Conservation (phyloP, 2,113 vertebrate species). For the Xerus inauris region DNA sequence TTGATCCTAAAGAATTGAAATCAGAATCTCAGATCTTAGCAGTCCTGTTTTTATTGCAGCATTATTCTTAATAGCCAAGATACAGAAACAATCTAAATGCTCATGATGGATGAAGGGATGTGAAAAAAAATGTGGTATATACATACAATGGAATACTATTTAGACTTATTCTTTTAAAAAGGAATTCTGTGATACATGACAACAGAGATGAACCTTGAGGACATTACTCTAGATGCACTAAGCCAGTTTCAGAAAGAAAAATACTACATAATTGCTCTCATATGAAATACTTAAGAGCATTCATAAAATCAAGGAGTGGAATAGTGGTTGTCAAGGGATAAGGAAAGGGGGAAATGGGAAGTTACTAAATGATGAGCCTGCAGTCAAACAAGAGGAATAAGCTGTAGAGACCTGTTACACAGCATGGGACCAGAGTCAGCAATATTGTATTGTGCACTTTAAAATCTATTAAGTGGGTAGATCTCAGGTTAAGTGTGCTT, state of each 20-base stretch:
- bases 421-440: too few relatives aligned
- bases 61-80: neutral
- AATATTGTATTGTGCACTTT: neutral
- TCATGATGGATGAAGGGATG: neutral
- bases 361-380: neutral
- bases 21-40: neutral
- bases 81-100: neutral
- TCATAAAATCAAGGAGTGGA: neutral
- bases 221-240: neutral
- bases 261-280: neutral
- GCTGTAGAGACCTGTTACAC: neutral
- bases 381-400: neutral
- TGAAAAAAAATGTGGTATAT: too few relatives aligned
- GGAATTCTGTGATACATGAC: neutral
- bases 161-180: neutral
- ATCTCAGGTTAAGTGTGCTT: neutral
- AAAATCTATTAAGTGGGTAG: neutral
- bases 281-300: neutral
- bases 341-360: neutral
- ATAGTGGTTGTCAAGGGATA: neutral
- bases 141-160: neutral
- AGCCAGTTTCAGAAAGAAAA: neutral
- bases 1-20: neutral
- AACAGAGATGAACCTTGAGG: neutral
- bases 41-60: neutral